Base-by-base conservation (phyloP, 2,797 vertebrate genomes). In the Gallinago nigripennis region DNA sequence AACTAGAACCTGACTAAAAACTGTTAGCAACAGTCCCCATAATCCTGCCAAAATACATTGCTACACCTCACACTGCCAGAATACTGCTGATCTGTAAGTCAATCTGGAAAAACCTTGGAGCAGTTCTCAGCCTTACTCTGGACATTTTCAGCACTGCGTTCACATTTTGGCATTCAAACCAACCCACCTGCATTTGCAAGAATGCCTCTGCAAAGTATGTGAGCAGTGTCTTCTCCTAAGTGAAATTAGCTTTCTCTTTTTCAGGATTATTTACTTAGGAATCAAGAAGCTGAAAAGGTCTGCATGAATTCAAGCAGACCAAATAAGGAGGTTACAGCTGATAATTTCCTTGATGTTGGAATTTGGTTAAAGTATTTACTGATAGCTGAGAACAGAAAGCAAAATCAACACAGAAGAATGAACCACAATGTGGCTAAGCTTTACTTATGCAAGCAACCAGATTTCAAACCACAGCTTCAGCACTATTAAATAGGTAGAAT, bases 251-350 rank as follows among this genome's bases (percentile, higher is more conserved):
- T 48, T 65, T 72, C 43, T 30, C 33, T 53, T 73, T 70, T 84
- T 48, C 33, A 76, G 31, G 27, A 68, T 76, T 73, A 79, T 48
- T 89, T 76, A n/a, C 45, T 65, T 88, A 86, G 45, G 80, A 85
- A 82, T 61, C 37, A 87, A 58, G 54, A 63, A 79, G 56, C 16
- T 61, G 75, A 89, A 89, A 58, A 41, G 21, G 57, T 23, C 43
- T 41, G n/a, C 15, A 13, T 28, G 72, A 80, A 86, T 15, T 83
- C 43, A 82, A 57, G 35, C 28, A 90, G 51, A 81, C 28, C 37
- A 82, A 69, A 46, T 25, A 56, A 63, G 23, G 18, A 78, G 33
- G 21, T 46, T 72, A 71, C 10, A 72, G n/a, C 20, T 3, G 31
- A 8, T 43, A 76, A 64, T 9, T 56, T 56, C 31, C 13, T 72